Conservation (phyloP, 2,888 invertebrate species). For the Troides aeacus region DNA sequence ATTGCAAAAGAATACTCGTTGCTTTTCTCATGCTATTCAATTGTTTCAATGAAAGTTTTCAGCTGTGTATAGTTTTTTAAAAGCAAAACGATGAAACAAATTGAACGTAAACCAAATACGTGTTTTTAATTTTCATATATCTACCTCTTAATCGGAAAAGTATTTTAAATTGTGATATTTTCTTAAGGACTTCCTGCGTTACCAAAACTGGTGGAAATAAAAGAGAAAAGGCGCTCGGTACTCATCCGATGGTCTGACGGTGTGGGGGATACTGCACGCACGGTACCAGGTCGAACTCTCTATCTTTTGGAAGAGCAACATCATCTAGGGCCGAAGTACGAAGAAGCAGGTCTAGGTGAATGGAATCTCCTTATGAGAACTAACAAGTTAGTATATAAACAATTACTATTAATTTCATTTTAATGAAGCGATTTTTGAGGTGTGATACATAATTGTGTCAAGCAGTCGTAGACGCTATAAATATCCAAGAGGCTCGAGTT, state of each 20-base stretch:
- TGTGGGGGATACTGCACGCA: conserved; percentile 66
- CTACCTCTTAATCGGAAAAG: background rate
- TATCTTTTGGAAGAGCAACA: conserved; percentile 86
- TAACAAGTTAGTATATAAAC: conserved; percentile 58
- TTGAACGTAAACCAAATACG: background rate
- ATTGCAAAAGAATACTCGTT: background rate
- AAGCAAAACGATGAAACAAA: background rate
- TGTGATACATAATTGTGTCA: background rate
- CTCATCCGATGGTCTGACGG: conserved; percentile 71
- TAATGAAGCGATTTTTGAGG: too few species aligned
- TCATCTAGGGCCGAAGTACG: conserved; percentile 83
- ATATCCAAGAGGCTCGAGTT: too few species aligned
- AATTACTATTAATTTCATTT: background rate
- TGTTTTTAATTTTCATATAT: background rate
- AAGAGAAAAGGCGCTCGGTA: conserved; percentile 75
- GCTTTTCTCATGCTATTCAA: background rate
- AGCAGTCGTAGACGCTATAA: too few species aligned
- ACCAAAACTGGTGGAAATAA: conserved; percentile 81
- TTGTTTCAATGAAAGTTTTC: background rate
- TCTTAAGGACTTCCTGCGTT: conserved; percentile 80
- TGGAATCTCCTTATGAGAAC: conserved; percentile 82
- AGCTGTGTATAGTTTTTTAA: background rate
- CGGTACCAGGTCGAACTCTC: conserved; percentile 67
- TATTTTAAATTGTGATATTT: background rate
- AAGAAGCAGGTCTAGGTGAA: conserved; percentile 81